Conservation (phyloP, 2,888 invertebrate genomes). For the Drosophila kanekoi region DNA sequence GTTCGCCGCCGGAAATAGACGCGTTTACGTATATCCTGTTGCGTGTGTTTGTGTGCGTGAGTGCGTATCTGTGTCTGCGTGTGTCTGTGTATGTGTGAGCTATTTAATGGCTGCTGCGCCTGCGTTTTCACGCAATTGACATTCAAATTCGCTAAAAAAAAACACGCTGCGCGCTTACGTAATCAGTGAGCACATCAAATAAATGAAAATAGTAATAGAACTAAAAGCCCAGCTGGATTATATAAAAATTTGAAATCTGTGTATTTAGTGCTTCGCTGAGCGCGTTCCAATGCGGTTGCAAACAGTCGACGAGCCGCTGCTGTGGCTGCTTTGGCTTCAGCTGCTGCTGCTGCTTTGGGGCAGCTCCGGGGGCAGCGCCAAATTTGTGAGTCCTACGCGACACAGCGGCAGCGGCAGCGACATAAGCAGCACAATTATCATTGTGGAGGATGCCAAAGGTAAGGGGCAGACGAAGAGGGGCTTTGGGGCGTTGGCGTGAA, state of each 20-base stretch:
- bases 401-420: constrained; percentile 55
- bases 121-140: constrained; percentile 63
- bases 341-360: constrained; percentile 31
- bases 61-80: constrained; percentile 14
- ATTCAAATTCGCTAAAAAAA: constrained; percentile 55
- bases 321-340: constrained; percentile 18
- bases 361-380: constrained; percentile 43
- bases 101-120: constrained; percentile 36
- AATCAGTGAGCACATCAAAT: constrained; percentile 57
- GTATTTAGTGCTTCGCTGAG: constrained; percentile 42
- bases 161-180: constrained; percentile 70
- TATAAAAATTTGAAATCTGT: constrained; percentile 22
- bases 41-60: not conserved
- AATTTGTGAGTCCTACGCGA: constrained; percentile 71
- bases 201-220: constrained; percentile 20
- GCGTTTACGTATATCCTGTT: constrained; percentile 39
- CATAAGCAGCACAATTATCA: constrained; percentile 84
- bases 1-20: constrained; percentile 45
- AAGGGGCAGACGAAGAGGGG: constrained; percentile 10
- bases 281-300: constrained; percentile 52
- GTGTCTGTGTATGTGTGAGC: constrained; percentile 43
- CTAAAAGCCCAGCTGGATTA: constrained; percentile 32
- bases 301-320: constrained; percentile 7
- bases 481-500: too few species aligned
- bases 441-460: constrained; percentile 86